Evolutionary conservation across 2,113 vertebrate genomes (phyloP).

Genomic region (Agapornis roseicollis): DNA sequence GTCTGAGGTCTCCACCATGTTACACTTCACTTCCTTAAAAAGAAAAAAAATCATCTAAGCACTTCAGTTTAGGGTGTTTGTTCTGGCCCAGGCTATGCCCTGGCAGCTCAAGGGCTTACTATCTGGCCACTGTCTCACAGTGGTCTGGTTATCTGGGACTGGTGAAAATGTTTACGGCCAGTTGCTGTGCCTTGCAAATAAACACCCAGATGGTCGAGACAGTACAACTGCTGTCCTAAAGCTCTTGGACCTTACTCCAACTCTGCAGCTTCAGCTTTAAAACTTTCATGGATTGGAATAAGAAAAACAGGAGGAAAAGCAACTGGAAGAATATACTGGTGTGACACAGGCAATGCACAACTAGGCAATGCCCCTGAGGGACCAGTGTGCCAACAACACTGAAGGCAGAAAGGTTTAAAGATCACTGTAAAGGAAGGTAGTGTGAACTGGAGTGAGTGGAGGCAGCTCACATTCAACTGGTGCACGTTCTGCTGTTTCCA

Average conservation of each 20-base stretch:
- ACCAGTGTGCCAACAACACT: not conserved
- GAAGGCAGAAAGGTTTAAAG: not conserved
- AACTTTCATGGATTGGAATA: not conserved
- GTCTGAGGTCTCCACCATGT: not conserved
- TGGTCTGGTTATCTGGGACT: not conserved
- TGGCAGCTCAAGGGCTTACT: not conserved
- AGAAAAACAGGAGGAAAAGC: not conserved
- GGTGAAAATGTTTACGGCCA: not conserved
- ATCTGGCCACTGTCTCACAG: not conserved
- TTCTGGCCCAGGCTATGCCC: not conserved
- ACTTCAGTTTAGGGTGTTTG: not conserved
- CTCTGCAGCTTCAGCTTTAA: not conserved
- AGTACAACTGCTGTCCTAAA: not conserved
- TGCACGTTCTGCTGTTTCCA: not conserved
- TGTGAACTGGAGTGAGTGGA: accelerated
- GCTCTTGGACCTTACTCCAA: not conserved
- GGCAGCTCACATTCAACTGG: not conserved
- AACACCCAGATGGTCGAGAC: not conserved
- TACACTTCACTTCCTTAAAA: not conserved
- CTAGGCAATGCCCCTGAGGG: not conserved
- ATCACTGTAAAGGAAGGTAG: not conserved
- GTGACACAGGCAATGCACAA: not conserved
- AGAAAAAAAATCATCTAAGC: not conserved
- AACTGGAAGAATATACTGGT: not conserved
- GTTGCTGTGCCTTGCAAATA: not conserved